Percentiles rank a stretch among this genome's conserved stretches.
phyloP scores from a whole-genome alignment of 2,888 invertebrate genomes.

The Eupithecia dodoneata region DNA sequence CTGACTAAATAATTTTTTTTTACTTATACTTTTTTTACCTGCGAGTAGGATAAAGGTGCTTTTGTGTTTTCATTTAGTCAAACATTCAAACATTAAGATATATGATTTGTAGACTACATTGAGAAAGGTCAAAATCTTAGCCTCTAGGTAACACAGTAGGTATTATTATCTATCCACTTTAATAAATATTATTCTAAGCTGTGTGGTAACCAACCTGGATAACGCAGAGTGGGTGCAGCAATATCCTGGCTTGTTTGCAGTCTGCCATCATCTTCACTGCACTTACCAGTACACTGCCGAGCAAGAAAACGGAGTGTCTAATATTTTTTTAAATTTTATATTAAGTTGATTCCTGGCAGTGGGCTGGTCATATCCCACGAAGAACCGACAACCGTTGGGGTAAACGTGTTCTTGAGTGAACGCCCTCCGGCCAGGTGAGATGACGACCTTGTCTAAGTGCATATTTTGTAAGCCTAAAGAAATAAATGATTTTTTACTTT shows the following conservation, averaged over 20 bases:
- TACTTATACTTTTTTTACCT: too few species aligned
- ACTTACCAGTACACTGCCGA: conserved; percentile 49
- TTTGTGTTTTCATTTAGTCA: too few species aligned
- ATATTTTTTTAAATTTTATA: background rate
- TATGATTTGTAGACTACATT: background rate
- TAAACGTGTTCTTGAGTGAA: too few species aligned
- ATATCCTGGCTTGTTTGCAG: conserved; percentile 57
- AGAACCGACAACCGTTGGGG: too few species aligned
- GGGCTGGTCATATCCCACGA: too few species aligned
- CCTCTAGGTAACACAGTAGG: background rate
- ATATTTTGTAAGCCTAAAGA: too few species aligned
- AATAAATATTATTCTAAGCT: background rate
- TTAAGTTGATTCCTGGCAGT: background rate
- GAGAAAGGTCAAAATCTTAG: background rate
- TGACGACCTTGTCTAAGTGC: too few species aligned
- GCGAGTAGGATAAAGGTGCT: too few species aligned
- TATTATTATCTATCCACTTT: background rate
- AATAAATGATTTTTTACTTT: too few species aligned
- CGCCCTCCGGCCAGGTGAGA: too few species aligned
- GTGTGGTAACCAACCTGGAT: conserved; percentile 8
- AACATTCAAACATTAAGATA: too few species aligned
- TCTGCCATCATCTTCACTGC: conserved; percentile 51
- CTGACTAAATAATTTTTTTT: too few species aligned
- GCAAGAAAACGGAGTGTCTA: background rate
- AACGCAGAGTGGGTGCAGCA: conserved; percentile 41